Evolutionary conservation across 2,888 invertebrate species (phyloP).

Genomic region (Leucophora obtusa): DNA sequence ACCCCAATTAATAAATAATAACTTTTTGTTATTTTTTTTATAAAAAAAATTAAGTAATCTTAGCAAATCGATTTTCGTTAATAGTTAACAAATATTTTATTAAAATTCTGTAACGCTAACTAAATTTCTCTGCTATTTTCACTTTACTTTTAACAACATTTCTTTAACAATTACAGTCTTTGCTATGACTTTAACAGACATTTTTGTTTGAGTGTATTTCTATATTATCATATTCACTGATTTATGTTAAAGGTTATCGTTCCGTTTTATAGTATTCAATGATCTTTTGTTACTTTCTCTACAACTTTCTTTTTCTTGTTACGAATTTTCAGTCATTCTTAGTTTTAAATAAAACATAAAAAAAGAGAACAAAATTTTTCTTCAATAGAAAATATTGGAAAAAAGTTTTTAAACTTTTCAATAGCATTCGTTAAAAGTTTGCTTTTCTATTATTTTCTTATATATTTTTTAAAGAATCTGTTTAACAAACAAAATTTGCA

Average conservation of each 20-base stretch:
- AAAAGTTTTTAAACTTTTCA: conserved; percentile 46
- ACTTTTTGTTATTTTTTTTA: too few species aligned
- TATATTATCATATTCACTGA: too few species aligned
- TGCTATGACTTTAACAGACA: too few species aligned
- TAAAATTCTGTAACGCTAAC: too few species aligned
- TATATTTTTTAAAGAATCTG: background rate
- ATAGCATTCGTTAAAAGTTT: conserved; percentile 54
- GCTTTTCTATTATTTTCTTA: background rate
- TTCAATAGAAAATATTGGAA: conserved; percentile 15
- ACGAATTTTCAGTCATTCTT: conserved; percentile 12
- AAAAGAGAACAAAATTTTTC: conserved; percentile 4
- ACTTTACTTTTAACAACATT: too few species aligned
- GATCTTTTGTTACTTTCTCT: background rate
- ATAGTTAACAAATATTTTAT: too few species aligned
- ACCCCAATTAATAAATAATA: too few species aligned
- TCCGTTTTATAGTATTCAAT: conserved; percentile 8
- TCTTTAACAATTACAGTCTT: too few species aligned
- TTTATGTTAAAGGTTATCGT: conserved; percentile 19
- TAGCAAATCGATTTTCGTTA: too few species aligned
- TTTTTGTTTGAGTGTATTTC: too few species aligned
- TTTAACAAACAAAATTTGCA: conserved; percentile 46
- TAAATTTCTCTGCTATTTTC: too few species aligned
- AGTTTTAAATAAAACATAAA: conserved; percentile 7
- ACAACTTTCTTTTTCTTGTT: background rate
- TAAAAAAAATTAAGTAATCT: too few species aligned